A percentile compares a stretch with the other conserved stretches of the same genome.
Evolutionary conservation across 2,113 vertebrate species (phyloP).

Genomic region (Barnardius zonarius): DNA sequence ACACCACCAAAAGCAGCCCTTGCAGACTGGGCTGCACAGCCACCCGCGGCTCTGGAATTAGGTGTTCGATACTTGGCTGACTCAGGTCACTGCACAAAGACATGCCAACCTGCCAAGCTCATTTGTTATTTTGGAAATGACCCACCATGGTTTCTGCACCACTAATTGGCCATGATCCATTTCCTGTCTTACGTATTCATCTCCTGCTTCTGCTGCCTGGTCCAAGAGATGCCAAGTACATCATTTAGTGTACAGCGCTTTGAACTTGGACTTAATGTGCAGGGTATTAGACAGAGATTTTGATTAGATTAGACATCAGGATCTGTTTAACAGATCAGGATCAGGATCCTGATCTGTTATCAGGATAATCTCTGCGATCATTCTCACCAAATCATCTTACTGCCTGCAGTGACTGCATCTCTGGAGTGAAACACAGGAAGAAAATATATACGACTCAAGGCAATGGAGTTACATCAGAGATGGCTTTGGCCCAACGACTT

Average conservation of each 20-base stretch:
- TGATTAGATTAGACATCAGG: slow-evolving; percentile 21
- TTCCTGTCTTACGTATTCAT: slow-evolving; percentile 34
- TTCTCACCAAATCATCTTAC: slow-evolving; percentile 21
- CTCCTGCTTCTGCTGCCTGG: slow-evolving; percentile 24
- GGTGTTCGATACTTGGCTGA: slow-evolving; percentile 11
- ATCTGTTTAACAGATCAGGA: too few relatives aligned
- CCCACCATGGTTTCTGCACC: slow-evolving; percentile 21
- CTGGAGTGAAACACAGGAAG: background rate
- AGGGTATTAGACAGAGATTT: slow-evolving; percentile 9
- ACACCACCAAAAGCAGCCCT: background rate
- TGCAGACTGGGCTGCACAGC: background rate
- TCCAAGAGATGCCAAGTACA: background rate
- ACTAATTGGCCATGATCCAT: slow-evolving; percentile 51
- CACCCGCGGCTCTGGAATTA: background rate
- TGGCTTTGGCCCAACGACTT: slow-evolving; percentile 44
- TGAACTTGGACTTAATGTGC: background rate
- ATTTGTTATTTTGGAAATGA: slow-evolving; percentile 62
- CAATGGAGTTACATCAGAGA: background rate
- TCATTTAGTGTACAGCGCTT: background rate
- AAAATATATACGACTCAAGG: background rate
- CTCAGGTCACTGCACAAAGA: slow-evolving; percentile 48
- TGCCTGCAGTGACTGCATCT: background rate
- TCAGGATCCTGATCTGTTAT: too few relatives aligned
- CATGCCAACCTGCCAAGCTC: slow-evolving; percentile 22
- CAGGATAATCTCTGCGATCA: background rate